A percentile compares a stretch with the other conserved stretches of the same genome.
Evolutionary conservation across 2,113 vertebrate species (phyloP).

Genomic region (Pterocles gutturalis): DNA sequence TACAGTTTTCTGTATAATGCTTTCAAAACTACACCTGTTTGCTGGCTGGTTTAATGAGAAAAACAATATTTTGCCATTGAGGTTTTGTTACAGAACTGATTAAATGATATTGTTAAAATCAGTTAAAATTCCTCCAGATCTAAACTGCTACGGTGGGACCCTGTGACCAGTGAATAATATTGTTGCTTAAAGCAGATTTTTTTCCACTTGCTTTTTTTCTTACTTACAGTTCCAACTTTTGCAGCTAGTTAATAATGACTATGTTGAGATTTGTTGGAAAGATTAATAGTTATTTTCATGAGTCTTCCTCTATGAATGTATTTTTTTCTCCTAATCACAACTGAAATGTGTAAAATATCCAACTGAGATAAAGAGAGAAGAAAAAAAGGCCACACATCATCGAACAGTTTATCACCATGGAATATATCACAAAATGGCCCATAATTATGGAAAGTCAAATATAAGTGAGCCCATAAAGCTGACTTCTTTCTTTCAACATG

Average conservation of each 20-base stretch:
- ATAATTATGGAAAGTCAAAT: slow-evolving; percentile 33
- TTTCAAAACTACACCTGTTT: background rate
- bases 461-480: background rate
- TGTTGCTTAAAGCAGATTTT: background rate
- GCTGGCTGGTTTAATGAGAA: background rate
- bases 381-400: background rate
- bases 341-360: background rate
- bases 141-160: background rate
- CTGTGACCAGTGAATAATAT: background rate
- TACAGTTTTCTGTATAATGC: background rate
- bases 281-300: slow-evolving; percentile 12
- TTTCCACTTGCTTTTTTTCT: background rate
- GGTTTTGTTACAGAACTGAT: background rate
- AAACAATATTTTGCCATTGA: background rate
- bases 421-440: slow-evolving; percentile 22
- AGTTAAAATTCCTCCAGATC: background rate
- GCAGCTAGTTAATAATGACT: background rate
- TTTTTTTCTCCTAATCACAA: background rate
- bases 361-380: background rate
- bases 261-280: slow-evolving; percentile 4
- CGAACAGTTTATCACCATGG: background rate
- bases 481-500: background rate
- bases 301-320: background rate
- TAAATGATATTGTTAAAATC: background rate
- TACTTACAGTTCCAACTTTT: background rate